Base-by-base conservation (phyloP, 2,113 vertebrate genomes). In the Odontesthes bonariensis region DNA sequence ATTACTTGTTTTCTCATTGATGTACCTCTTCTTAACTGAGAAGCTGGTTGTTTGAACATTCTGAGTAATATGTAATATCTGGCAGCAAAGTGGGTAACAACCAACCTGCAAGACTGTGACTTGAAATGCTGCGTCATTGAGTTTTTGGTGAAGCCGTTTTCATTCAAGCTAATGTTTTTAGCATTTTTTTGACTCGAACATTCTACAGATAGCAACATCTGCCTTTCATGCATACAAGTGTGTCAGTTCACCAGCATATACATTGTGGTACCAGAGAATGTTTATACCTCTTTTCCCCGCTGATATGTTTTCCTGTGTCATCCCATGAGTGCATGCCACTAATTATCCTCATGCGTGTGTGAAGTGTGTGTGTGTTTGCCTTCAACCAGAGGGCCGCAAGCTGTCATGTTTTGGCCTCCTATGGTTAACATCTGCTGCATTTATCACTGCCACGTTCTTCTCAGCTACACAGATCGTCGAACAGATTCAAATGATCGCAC, bases 371-470 rank as follows among this genome's bases (percentile, higher is more conserved):
- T 65, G 70, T 81, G 70, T 66, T 55, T 76, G 51, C 88, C 87
- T 91, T 83, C 91, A 93, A 94, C 91, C 94, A 89, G 91, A 94
- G 92, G 92, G 93, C 89, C 93, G 93, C 94, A 95, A 96, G 95
- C 96, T 97, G 95, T 95, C 95, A 94, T 93, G 94, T 95, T 94
- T 95, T 95, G 93, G 93, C 91, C 95, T 96, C 95, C 95, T 85
- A 94, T 92, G 94, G 94, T 94, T 94, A 96, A 96, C 96, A 98
- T 97, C 96, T 97, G 96, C 95, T 87, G 64, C 67, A 70, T 83
- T 89, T 89, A 92, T 85, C 33, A 40, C 64, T 75, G 76, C 83
- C 83, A 81, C 81, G 86, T 83, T 33, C 61, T 84, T 79, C 64
- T 76, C 57, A 62, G 68, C 72, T 66, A 77, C 79, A 77, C 84